Base-by-base conservation (phyloP, 2,888 invertebrate species). In the Cheilosia scutellata region DNA sequence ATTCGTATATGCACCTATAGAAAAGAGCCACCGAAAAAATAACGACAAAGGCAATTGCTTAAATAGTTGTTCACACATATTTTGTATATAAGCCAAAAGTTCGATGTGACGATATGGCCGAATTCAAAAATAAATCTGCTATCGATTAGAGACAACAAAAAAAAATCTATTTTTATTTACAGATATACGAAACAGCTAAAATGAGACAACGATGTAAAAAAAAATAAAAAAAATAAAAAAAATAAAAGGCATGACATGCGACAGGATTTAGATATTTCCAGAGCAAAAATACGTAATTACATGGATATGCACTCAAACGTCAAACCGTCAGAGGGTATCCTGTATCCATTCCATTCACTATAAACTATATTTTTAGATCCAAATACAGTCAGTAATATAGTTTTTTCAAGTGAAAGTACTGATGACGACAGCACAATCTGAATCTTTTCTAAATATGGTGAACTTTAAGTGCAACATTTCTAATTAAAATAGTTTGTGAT, bases 11-110 rank as follows among this genome's bases (percentile, higher is more conserved):
- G 16, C 16, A 16, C n/a, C 20, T 16, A 42, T n/a, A 42, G n/a
- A 0, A 42, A n/a, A 16, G 11, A 37, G 4, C 3, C 3, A 31
- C 13, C 1, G 1, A 5, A 29, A 16, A 29, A 27, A 33, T 25
- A 20, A 71, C 51, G 7, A 49, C 27, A 49, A 40, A 47, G 47
- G 7, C 37, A 60, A 11, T 60, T 27, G 5, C 29, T 42, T 40
- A 47, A 51, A 37, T 31, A 42, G 37, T 53, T 53, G 3, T n/a
- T 44, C 4, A 11, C 51, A 49, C 60, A 66, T 33, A 60, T 31
- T 58, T 40, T 60, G 40, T 60, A 66, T 77, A 55, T 77, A 77
- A 70, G 70, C 62, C 62, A 78, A 78, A 62, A 71, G 70, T 62
- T 78, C 77, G 55, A 29, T 63, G 53, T 57, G 49, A 76, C 51